Conservation (phyloP, 1,140 invertebrate species). For the Hermetia illucens region DNA sequence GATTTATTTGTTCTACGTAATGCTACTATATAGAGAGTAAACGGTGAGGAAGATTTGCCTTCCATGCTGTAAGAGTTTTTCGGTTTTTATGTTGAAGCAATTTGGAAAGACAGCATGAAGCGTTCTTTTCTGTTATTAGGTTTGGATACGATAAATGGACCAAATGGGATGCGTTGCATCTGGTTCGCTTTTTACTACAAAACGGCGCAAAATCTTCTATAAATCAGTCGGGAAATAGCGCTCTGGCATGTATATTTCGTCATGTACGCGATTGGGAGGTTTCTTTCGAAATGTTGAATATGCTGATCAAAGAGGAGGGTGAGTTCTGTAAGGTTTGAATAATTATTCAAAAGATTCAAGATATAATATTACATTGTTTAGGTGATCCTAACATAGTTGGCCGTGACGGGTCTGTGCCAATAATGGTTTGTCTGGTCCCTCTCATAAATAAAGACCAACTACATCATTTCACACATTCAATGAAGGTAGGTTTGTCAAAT, state of each 20-base stretch:
- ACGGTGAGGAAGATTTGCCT: background rate
- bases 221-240: constrained; percentile 55
- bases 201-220: constrained; percentile 51
- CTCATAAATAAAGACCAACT: constrained; percentile 60
- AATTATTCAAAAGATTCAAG: too few relatives aligned
- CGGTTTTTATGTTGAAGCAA: background rate
- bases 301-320: constrained; percentile 53
- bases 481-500: constrained; percentile 39
- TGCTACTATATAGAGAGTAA: background rate
- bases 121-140: constrained; percentile 11
- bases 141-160: constrained; percentile 56
- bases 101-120: background rate
- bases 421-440: constrained; percentile 60
- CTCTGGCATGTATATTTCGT: constrained; percentile 52
- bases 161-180: constrained; percentile 55
- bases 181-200: constrained; percentile 45
- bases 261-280: constrained; percentile 65
- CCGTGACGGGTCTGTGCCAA: constrained; percentile 51
- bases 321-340: constrained; percentile 14
- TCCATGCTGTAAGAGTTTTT: background rate
- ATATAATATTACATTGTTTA: constrained; percentile 11
- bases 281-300: constrained; percentile 53
- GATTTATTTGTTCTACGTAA: background rate
- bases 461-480: constrained; percentile 57
- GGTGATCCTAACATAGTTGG: constrained; percentile 52